A percentile compares a stretch with the other conserved stretches of the same genome.
Conservation (phyloP, 2,888 invertebrate genomes). For the Sepioteuthis lessoniana region DNA sequence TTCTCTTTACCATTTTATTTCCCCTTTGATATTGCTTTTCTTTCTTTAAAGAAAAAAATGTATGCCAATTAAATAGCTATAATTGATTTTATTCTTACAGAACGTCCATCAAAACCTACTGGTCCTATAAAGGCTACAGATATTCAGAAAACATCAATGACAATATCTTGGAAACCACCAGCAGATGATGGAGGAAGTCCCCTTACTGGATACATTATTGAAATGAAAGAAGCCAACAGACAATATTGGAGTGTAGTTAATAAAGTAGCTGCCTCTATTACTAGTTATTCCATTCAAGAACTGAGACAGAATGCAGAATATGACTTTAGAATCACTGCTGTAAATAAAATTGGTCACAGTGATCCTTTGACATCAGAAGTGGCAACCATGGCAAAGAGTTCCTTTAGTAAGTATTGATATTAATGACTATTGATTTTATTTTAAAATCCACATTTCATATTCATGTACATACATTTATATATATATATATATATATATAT, state of each 20-base stretch:
- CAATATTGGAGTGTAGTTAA: conserved; percentile 95
- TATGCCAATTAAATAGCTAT: background rate
- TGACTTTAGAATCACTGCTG: conserved; percentile 73
- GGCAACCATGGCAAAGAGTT: conserved; percentile 69
- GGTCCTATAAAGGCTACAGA: conserved; percentile 70
- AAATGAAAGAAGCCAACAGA: conserved; percentile 79
- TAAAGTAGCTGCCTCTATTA: conserved; percentile 83
- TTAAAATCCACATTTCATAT: too few relatives aligned
- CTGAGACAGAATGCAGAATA: conserved; percentile 73
- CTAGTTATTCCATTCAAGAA: conserved; percentile 67
- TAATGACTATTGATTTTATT: background rate
- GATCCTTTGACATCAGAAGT: conserved; percentile 70
- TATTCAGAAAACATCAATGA: conserved; percentile 67
- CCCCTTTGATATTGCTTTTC: background rate
- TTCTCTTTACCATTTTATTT: background rate
- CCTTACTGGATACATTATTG: conserved; percentile 92
- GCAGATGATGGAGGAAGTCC: conserved; percentile 90
- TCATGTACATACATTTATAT: too few relatives aligned
- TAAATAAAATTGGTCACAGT: conserved; percentile 73
- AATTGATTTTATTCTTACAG: conserved; percentile 53
- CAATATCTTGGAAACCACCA: conserved; percentile 73
- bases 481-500: too few relatives aligned
- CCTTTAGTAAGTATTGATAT: conserved; percentile 69
- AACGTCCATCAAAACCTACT: conserved; percentile 64
- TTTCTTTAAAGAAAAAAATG: background rate